A percentile compares a stretch with the other conserved stretches of the same genome.
These are phyloP conservation scores for Megaustenia siamemsis DNA, from an alignment of 2,888 invertebrate species.

Conservation along the genomic window DNA sequence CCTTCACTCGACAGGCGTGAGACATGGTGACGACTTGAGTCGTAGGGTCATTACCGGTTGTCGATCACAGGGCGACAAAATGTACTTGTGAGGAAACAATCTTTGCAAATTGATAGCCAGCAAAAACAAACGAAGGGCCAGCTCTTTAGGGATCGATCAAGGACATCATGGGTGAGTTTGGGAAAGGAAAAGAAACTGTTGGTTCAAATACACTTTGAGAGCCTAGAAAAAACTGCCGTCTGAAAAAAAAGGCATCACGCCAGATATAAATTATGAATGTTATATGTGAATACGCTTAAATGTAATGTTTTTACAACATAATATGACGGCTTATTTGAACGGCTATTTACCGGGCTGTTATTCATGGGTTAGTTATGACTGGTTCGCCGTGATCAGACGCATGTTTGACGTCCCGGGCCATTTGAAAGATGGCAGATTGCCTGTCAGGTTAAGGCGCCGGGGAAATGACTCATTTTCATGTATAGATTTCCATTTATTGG, in stretches of 20 bases:
- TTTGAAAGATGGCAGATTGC: not conserved
- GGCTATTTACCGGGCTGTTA: not conserved
- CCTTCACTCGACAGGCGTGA: conserved; percentile 9
- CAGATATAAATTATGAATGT: no score
- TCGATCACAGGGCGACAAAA: conserved; percentile 45
- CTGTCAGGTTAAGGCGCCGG: not conserved
- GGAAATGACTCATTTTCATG: not conserved
- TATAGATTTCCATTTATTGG: not conserved
- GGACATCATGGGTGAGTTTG: not conserved
- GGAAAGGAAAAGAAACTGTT: not conserved
- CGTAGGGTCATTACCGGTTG: conserved; percentile 49
- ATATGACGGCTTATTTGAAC: not conserved
- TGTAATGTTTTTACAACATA: no score
- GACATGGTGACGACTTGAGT: conserved; percentile 44
- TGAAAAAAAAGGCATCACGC: no score
- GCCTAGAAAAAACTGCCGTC: not conserved
- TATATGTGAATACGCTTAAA: no score
- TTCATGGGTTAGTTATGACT: not conserved
- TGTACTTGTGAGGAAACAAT: conserved; percentile 35
- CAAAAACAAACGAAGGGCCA: conserved; percentile 47
- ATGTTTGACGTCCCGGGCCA: not conserved
- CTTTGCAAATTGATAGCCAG: conserved; percentile 52
- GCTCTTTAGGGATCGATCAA: conserved; percentile 17
- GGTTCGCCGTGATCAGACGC: not conserved
- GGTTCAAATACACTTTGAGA: no score